phyloP scores from a whole-genome alignment of 2,888 invertebrate genomes.

The Pristionchus japonicus region DNA sequence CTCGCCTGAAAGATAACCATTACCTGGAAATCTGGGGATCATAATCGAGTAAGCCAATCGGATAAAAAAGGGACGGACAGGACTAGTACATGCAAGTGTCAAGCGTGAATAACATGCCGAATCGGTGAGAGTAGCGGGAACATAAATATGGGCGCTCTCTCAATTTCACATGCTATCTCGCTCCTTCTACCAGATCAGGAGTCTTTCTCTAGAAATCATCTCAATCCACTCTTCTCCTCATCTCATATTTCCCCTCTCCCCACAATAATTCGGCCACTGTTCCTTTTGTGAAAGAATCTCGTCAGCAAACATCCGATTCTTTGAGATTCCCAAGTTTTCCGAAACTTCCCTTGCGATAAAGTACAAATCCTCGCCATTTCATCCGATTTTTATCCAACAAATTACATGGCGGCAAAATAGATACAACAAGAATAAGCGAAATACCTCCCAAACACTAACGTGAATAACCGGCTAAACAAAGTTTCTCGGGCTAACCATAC shows the following conservation, averaged over 20 bases:
- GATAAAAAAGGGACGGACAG: neutral
- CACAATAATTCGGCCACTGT: neutral
- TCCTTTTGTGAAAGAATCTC: neutral
- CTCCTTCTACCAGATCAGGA: neutral
- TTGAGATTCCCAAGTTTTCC: neutral
- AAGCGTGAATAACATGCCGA: constrained; percentile 13
- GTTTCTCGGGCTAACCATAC: constrained; percentile 10
- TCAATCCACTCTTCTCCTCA: neutral
- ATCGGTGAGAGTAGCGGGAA: neutral
- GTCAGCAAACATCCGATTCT: neutral
- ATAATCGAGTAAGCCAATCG: neutral
- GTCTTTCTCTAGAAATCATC: neutral
- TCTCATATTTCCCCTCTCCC: neutral
- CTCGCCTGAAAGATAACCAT: neutral
- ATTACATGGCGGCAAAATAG: too few species aligned
- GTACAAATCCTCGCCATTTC: neutral
- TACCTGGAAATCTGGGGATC: neutral
- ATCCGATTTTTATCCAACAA: too few species aligned
- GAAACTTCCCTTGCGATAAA: neutral
- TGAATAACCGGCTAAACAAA: neutral
- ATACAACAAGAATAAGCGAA: neutral
- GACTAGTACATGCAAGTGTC: neutral
- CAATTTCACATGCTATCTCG: neutral
- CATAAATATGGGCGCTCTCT: neutral
- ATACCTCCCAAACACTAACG: neutral